Evolutionary conservation across 2,113 vertebrate genomes (phyloP).

Genomic region (Diadophis punctatus): DNA sequence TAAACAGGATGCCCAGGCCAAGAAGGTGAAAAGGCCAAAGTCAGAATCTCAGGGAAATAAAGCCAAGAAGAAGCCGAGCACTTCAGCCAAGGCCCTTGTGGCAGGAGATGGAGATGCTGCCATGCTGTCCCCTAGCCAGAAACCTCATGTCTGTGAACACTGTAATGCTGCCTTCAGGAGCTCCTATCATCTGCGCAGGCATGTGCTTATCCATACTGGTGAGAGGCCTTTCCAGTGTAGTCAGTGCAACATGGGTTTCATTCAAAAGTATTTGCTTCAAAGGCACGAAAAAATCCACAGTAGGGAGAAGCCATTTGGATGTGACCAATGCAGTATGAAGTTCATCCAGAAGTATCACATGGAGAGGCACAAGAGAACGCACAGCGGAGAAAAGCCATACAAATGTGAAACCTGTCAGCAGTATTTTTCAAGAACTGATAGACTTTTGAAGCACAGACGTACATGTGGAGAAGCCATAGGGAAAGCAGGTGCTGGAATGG

Average conservation of each 20-base stretch:
- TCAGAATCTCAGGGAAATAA: constrained; percentile 92
- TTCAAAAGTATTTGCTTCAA: constrained; percentile 97
- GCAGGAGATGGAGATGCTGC: constrained; percentile 84
- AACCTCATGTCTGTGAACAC: constrained; percentile 97
- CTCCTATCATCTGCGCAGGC: constrained; percentile 96
- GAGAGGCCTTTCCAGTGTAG: constrained; percentile 98
- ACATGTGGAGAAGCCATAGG: constrained; percentile 97
- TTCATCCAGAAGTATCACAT: constrained; percentile 99
- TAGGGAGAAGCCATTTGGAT: constrained; percentile 95
- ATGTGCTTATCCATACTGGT: constrained; percentile 98
- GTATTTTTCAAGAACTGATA: constrained; percentile 98
- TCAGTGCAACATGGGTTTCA: constrained; percentile 99
- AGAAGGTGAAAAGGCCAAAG: constrained; percentile 88
- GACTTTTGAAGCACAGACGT: constrained; percentile 98
- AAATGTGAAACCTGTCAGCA: constrained; percentile 98
- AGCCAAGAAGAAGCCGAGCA: constrained; percentile 86
- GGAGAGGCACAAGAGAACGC: constrained; percentile 98
- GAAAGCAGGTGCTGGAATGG: constrained; percentile 81
- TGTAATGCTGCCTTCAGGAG: constrained; percentile 96
- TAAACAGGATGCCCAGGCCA: constrained; percentile 81
- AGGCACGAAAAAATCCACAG: constrained; percentile 98
- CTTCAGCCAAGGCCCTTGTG: constrained; percentile 77
- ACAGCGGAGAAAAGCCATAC: constrained; percentile 99
- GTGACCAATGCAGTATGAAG: constrained; percentile 98
- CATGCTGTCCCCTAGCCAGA: constrained; percentile 86